Conservation (phyloP, 2,888 invertebrate species). For the Tuta absoluta region DNA sequence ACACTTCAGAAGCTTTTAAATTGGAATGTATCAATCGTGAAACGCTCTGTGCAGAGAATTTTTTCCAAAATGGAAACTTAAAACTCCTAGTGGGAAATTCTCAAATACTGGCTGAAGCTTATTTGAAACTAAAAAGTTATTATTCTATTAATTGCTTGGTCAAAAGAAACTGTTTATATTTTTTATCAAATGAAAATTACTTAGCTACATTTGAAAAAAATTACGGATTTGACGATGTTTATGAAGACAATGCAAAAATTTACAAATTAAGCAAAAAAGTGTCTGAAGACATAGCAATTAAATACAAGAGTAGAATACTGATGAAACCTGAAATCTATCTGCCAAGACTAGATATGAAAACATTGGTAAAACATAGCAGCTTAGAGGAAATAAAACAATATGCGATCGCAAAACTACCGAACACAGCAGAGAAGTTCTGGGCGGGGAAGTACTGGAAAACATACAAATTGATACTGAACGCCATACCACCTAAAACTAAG, state of each 20-base stretch:
- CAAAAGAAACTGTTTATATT: constrained; percentile 41
- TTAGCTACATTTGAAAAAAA: constrained; percentile 46
- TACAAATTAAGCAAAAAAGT: constrained; percentile 41
- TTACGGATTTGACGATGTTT: constrained; percentile 32
- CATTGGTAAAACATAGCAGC: constrained; percentile 43
- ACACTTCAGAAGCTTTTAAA: constrained; percentile 52
- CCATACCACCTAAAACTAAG: constrained; percentile 38
- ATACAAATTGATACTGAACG: constrained; percentile 38
- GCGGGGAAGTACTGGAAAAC: constrained; percentile 32
- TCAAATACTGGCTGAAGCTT: constrained; percentile 44
- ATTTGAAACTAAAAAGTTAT: constrained; percentile 28
- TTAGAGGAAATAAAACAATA: constrained; percentile 48
- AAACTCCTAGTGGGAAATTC: constrained; percentile 49
- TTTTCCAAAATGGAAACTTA: constrained; percentile 28
- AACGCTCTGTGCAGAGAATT: constrained; percentile 24
- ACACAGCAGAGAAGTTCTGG: constrained; percentile 38
- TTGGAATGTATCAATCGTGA: constrained; percentile 38
- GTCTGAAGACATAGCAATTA: constrained; percentile 46
- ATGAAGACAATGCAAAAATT: neutral
- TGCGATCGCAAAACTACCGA: constrained; percentile 36
- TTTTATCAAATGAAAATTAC: constrained; percentile 39
- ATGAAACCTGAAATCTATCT: constrained; percentile 48
- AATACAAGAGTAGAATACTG: constrained; percentile 53
- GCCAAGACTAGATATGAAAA: constrained; percentile 41
- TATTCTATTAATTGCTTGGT: too few species aligned